Evolutionary conservation across 2,888 invertebrate genomes (phyloP).

Genomic region (Metalampra italica): DNA sequence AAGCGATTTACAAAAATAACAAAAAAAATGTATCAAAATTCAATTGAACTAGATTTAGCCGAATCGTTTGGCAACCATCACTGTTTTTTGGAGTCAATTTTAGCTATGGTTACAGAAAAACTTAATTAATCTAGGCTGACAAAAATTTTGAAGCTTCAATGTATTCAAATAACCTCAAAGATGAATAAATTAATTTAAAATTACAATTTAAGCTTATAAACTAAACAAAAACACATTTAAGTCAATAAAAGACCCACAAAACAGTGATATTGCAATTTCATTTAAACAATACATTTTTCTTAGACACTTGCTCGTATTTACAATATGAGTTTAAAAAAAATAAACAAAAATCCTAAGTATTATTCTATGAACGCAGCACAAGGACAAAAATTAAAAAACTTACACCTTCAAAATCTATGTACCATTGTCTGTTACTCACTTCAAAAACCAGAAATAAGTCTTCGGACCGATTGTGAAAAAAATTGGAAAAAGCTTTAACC

Average conservation of each 20-base stretch:
- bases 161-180: too few relatives aligned
- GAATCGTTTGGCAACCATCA: conserved; percentile 29
- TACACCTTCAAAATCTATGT: conserved; percentile 39
- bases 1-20: conserved; percentile 52
- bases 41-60: conserved; percentile 8
- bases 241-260: conserved; percentile 34
- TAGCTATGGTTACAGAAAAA: background rate
- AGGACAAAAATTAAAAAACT: conserved; percentile 48
- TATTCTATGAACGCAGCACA: conserved; percentile 60
- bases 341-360: conserved; percentile 33
- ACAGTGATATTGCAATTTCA: conserved; percentile 40
- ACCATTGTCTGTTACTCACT: conserved; percentile 42
- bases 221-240: background rate
- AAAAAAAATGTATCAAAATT: conserved; percentile 13
- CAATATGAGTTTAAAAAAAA: conserved; percentile 42
- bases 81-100: conserved; percentile 37
- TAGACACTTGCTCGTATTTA: conserved; percentile 77
- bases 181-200: background rate
- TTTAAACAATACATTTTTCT: conserved; percentile 34
- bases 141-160: too few relatives aligned
- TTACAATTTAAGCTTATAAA: background rate
- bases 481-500: too few relatives aligned
- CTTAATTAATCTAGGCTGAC: too few relatives aligned
- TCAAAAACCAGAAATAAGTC: too few relatives aligned
- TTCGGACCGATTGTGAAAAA: too few relatives aligned